Conservation (phyloP, 2,797 vertebrate genomes). For the Coreius guichenoti region DNA sequence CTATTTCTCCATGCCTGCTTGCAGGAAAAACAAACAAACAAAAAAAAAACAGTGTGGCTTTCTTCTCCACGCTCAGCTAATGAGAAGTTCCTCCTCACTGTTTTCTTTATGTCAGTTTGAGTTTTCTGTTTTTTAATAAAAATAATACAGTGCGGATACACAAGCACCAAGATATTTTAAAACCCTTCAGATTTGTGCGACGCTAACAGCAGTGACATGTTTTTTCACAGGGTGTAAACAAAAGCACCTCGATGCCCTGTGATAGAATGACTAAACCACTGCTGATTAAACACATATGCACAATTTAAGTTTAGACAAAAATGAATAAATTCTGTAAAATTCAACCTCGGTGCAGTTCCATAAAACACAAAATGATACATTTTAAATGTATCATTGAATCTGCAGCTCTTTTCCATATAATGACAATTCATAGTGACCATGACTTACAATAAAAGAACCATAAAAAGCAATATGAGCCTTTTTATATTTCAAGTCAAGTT, state of each 20-base stretch:
- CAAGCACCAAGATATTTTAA: slow-evolving; percentile 26
- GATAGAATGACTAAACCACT: slow-evolving; percentile 30
- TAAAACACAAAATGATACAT: background rate
- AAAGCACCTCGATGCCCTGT: background rate
- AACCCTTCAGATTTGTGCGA: slow-evolving; percentile 11
- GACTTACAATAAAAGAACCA: background rate
- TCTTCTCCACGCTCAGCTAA: slow-evolving; percentile 40
- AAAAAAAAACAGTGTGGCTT: slow-evolving; percentile 10
- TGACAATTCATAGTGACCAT: background rate
- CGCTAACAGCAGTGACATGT: slow-evolving; percentile 15
- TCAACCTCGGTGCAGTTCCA: background rate
- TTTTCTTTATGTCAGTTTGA: slow-evolving; percentile 13
- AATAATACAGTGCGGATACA: slow-evolving; percentile 19
- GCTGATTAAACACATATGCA: slow-evolving; percentile 30
- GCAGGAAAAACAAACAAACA: background rate
- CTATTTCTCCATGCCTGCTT: slow-evolving; percentile 29
- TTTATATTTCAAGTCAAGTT: too few relatives aligned
- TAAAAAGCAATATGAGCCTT: background rate
- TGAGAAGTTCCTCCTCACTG: slow-evolving; percentile 34
- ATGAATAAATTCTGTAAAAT: background rate
- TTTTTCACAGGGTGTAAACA: background rate
- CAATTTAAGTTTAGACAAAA: background rate
- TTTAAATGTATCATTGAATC: background rate
- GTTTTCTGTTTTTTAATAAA: slow-evolving; percentile 44
- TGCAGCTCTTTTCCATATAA: background rate